Conservation (phyloP, 1,140 invertebrate genomes). For the Heliconius eleuchia region DNA sequence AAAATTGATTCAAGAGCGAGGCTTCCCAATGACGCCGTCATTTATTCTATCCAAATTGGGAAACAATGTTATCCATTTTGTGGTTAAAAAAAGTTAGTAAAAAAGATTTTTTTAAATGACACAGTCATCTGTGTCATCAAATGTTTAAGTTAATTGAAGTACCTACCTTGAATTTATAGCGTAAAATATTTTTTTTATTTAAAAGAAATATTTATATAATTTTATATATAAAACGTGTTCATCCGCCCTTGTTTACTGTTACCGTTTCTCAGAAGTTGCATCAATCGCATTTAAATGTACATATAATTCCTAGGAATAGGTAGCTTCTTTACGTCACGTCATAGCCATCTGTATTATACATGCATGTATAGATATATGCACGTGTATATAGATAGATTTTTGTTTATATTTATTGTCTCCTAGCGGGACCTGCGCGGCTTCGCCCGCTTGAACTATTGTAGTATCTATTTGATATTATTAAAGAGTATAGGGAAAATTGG, state of each 20-base stretch:
- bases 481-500: too few species aligned
- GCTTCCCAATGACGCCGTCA: too few species aligned
- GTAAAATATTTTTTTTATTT: background rate
- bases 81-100: too few species aligned
- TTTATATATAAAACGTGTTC: background rate
- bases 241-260: background rate
- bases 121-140: too few species aligned
- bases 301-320: background rate
- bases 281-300: background rate
- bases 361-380: background rate
- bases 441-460: too few species aligned
- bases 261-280: conserved; percentile 1
- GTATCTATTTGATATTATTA: too few species aligned
- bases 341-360: background rate
- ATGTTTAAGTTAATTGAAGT: too few species aligned
- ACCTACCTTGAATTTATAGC: background rate
- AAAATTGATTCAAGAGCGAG: too few species aligned
- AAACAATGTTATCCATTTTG: too few species aligned
- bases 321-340: background rate
- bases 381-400: background rate
- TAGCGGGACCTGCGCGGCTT: too few species aligned
- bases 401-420: background rate
- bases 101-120: too few species aligned
- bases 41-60: too few species aligned
- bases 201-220: background rate